Conservation (phyloP, 2,888 invertebrate species). For the Steinernema scapterisci region DNA sequence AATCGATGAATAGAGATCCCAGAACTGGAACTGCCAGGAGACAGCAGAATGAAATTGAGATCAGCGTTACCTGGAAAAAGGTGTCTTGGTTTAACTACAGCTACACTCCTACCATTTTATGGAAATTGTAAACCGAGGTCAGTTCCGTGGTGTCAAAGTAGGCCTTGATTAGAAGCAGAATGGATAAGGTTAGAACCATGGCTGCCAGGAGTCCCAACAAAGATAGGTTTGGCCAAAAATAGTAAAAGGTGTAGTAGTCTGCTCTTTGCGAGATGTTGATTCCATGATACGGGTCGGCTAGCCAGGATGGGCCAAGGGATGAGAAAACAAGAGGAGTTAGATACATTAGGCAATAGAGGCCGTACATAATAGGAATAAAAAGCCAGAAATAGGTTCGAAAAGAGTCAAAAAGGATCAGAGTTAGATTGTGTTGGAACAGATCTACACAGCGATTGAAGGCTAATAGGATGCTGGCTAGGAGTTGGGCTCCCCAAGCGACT, state of each 20-base stretch:
- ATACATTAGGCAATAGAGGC: not conserved
- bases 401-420: not conserved
- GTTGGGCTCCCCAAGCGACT: conserved; percentile 14
- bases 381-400: conserved; percentile 16
- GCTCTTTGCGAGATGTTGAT: not conserved
- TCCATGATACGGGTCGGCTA: not conserved
- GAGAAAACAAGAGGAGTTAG: not conserved
- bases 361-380: not conserved
- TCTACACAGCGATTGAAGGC: conserved; percentile 1
- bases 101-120: not conserved
- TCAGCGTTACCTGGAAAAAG: not conserved
- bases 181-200: not conserved
- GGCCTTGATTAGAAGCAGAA: not conserved
- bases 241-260: not conserved
- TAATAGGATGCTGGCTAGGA: not conserved
- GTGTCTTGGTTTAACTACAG: too few relatives aligned
- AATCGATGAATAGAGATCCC: not conserved
- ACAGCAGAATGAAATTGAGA: not conserved
- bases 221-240: not conserved
- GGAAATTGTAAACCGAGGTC: not conserved
- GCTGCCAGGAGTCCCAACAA: not conserved
- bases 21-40: conserved; percentile 13
- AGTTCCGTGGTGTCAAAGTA: not conserved
- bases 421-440: not conserved
- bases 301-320: conserved; percentile 1